These are phyloP conservation scores for Fistularia commersonii DNA, from an alignment of 2,797 vertebrate genomes.

Conservation along the genomic window DNA sequence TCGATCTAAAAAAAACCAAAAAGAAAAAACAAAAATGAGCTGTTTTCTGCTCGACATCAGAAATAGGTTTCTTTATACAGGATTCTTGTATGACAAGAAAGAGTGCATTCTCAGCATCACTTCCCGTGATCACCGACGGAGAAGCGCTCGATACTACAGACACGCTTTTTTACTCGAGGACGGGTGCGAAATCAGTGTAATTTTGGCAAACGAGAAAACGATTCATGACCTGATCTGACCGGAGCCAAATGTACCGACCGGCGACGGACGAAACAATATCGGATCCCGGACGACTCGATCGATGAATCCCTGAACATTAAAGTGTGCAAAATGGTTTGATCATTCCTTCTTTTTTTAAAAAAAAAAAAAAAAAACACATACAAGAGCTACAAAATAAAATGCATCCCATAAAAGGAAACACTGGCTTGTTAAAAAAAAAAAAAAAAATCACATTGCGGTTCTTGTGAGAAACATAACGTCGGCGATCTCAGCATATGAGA, in stretches of 20 bases:
- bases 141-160: conserved; percentile 44
- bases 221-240: conserved; percentile 50
- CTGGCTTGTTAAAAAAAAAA: conserved; percentile 28
- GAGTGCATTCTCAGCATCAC: conserved; percentile 76
- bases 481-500: conserved; percentile 60
- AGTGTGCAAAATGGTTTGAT: conserved; percentile 75
- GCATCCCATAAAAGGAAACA: conserved; percentile 6
- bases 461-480: neutral
- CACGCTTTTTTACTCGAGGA: conserved; percentile 36
- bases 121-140: conserved; percentile 64
- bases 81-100: conserved; percentile 99
- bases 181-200: conserved; percentile 43
- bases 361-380: conserved; percentile 23
- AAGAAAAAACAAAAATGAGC: conserved; percentile 89
- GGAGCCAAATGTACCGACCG: conserved; percentile 25
- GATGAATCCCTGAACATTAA: conserved; percentile 71
- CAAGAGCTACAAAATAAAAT: conserved; percentile 46
- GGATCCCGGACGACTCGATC: conserved; percentile 33
- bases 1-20: conserved; percentile 68
- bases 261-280: conserved; percentile 4
- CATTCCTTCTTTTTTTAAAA: conserved; percentile 39
- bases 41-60: conserved; percentile 95
- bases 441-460: conserved; percentile 37
- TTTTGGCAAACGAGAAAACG: conserved; percentile 69
- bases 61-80: conserved; percentile 86